These are phyloP conservation scores for Meda fulgida DNA, from an alignment of 2,797 vertebrate species.

Conservation along the genomic window DNA sequence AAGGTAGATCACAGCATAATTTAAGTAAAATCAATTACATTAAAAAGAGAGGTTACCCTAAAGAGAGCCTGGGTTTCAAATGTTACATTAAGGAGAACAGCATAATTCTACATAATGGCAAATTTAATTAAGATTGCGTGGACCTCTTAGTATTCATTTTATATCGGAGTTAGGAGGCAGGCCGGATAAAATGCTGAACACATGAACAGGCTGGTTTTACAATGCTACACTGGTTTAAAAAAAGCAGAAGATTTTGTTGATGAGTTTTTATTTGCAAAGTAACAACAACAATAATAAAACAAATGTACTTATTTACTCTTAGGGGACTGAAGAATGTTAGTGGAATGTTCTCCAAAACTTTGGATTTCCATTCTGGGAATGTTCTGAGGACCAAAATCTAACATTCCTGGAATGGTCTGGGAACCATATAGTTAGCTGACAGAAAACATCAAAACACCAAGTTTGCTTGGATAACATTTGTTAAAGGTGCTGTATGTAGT, in stretches of 20 bases:
- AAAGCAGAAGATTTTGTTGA: neutral
- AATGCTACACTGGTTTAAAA: neutral
- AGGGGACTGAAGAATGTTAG: neutral
- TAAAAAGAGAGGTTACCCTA: conserved; percentile 22
- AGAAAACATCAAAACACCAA: too few relatives aligned
- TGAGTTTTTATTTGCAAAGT: neutral
- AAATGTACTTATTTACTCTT: neutral
- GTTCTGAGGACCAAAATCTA: too few relatives aligned
- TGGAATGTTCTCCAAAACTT: neutral
- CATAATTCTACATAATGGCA: conserved; percentile 55
- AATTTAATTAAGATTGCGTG: conserved; percentile 52
- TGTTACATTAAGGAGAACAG: conserved; percentile 32
- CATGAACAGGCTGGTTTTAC: conserved; percentile 15
- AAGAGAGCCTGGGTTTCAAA: conserved; percentile 30
- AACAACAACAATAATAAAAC: neutral
- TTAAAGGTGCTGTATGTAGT: too few relatives aligned
- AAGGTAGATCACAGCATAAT: conserved; percentile 6
- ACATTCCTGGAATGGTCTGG: too few relatives aligned
- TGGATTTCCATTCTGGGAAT: neutral
- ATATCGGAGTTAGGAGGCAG: conserved; percentile 34
- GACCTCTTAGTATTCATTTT: conserved; percentile 25
- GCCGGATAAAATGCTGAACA: conserved; percentile 17
- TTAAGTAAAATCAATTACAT: conserved; percentile 17
- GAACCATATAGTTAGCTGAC: too few relatives aligned
- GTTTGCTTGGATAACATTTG: too few relatives aligned